Evolutionary conservation across 1,140 invertebrate genomes (phyloP).

Genomic region (Diuraphis noxia): DNA sequence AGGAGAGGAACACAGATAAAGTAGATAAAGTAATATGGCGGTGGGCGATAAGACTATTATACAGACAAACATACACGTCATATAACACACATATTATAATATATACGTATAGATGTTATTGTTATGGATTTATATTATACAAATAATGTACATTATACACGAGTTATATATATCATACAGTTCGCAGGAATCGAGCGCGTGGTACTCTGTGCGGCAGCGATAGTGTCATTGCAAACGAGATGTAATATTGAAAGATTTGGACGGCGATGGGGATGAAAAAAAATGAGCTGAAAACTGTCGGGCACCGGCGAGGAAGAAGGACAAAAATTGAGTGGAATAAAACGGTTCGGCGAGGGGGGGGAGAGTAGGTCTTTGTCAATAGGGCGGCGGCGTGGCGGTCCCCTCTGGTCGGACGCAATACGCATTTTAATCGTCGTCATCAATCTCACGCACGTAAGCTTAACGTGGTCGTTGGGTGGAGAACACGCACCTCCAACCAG

Average conservation of each 20-base stretch:
- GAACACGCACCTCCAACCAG: too few species aligned
- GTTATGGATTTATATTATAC: background rate
- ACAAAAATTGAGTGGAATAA: background rate
- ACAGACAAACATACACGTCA: background rate
- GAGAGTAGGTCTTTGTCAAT: background rate
- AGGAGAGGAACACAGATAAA: background rate
- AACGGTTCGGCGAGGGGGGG: background rate
- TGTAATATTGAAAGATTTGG: background rate
- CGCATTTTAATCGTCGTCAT: conserved; percentile 45
- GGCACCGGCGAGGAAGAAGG: background rate
- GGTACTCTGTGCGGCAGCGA: background rate
- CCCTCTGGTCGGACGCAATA: conserved; percentile 26
- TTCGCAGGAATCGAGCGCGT: background rate
- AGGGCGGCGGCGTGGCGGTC: background rate
- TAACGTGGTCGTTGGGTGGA: background rate
- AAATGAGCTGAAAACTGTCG: background rate
- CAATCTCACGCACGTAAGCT: conserved; percentile 16
- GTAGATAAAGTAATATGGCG: background rate
- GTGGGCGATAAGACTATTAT: background rate
- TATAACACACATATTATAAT: background rate
- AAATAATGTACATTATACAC: too few species aligned
- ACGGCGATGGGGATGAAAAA: background rate
- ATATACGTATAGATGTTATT: background rate
- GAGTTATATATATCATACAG: background rate
- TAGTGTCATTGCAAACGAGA: background rate